Evolutionary conservation across 2,797 vertebrate genomes (phyloP), one percentile per base, ranked within the genome.

Genomic region (Acrossocheilus fasciatus): DNA sequence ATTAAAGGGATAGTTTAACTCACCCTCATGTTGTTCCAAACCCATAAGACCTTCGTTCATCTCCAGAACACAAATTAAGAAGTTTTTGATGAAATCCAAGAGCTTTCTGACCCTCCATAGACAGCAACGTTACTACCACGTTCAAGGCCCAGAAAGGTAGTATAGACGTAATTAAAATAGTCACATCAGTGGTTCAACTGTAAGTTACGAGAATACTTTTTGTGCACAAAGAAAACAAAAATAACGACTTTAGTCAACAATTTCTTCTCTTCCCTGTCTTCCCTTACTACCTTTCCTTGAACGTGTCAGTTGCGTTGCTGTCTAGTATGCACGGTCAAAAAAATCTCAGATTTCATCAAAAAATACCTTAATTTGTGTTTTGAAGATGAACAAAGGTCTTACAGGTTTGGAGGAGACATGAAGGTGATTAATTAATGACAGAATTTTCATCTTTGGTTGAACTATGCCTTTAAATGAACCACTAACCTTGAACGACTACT

Each of bases 401-500:
- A 69, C 17, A 69, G 66, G 34, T 36, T 69, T 69, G 66, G 17
- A 20, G 15, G 15, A 0, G 8, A 68, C 30, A 36, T 36, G 6
- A 34, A 1, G 14, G 5, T 4, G 7, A 69, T 7, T 69, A 20
- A 36, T 36, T 18, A 36, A 69, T 68, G 34, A 36, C 64, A 68
- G 7, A 18, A 68, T 69, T 39, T 36, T 36, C 30, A 36, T 12
- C 10, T n/a, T 62, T 62, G 57, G 10, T 23, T 12, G 4, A 62
- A 39, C 17, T 39, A 69, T 68, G 7, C 8, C 66, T 68, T 36
- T 36, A 36, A 68, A 68, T 20, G 6, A 45, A 39, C 20, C 4
- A 70, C 93, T 93, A 73, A 96, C 95, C 93, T 6, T 94, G 86
- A 66, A 95, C 86, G 0, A 34, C 85, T 77, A 96, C 72, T 0